phyloP scores from a whole-genome alignment of 2,888 invertebrate species.

The Punctoribates punctum region DNA sequence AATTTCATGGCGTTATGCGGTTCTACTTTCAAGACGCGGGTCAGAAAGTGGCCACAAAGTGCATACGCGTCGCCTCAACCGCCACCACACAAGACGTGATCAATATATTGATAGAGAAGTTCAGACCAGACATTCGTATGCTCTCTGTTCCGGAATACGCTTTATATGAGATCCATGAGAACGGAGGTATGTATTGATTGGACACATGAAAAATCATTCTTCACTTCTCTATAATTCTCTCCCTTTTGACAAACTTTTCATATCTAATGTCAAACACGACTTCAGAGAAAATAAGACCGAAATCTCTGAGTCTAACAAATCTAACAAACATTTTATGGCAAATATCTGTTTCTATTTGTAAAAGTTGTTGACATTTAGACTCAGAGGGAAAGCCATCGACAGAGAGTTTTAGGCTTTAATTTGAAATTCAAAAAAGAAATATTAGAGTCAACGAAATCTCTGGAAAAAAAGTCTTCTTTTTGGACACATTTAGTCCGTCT shows the following conservation, averaged over 20 bases:
- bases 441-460: background rate
- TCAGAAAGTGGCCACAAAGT: slow-evolving; percentile 97
- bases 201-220: background rate
- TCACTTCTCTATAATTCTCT: slow-evolving; percentile 19
- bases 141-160: slow-evolving; percentile 64
- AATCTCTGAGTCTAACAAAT: background rate
- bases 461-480: background rate
- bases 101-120: slow-evolving; percentile 95
- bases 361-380: background rate
- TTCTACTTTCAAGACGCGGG: slow-evolving; percentile 99
- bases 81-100: slow-evolving; percentile 95
- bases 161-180: slow-evolving; percentile 69
- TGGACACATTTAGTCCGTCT: background rate
- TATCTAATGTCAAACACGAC: background rate
- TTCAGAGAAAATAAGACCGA: background rate
- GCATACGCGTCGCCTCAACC: slow-evolving; percentile 93
- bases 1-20: slow-evolving; percentile 97
- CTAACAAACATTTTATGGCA: slow-evolving; percentile 6
- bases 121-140: slow-evolving; percentile 99
- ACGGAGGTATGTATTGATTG: slow-evolving; percentile 59
- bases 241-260: slow-evolving; percentile 26
- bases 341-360: slow-evolving; percentile 10
- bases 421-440: background rate
- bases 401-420: background rate
- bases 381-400: background rate